Conservation (phyloP, 2,797 vertebrate genomes). For the Enoplosus armatus region DNA sequence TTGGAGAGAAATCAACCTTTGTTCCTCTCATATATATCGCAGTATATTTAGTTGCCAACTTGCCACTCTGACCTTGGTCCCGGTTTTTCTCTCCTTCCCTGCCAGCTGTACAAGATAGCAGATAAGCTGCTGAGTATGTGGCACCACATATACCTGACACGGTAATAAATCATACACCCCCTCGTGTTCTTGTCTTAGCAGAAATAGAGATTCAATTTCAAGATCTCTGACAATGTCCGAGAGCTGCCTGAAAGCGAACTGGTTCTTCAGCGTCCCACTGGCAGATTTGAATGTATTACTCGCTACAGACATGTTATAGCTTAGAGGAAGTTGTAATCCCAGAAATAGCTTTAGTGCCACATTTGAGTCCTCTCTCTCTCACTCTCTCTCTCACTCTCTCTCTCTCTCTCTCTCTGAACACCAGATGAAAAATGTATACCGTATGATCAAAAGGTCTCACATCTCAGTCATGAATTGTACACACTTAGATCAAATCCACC, state of each 20-base stretch:
- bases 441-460: neutral
- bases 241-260: conserved; percentile 33
- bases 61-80: too few relatives aligned
- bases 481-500: neutral
- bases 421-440: conserved; percentile 4
- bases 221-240: conserved; percentile 34
- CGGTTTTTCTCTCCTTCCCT: neutral
- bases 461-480: neutral
- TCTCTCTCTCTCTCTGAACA: conserved; percentile 14
- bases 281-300: conserved; percentile 58
- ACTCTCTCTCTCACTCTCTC: neutral
- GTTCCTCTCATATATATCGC: too few relatives aligned
- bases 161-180: conserved; percentile 31
- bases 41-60: too few relatives aligned
- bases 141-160: conserved; percentile 30
- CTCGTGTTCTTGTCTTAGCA: conserved; percentile 31
- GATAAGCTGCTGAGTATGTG: conserved; percentile 30
- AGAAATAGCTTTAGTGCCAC: conserved; percentile 47
- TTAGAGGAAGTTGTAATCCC: conserved; percentile 48
- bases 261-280: conserved; percentile 40
- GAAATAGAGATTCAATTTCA: conserved; percentile 40
- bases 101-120: conserved; percentile 30
- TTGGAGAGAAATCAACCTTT: too few relatives aligned
- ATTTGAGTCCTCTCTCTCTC: conserved; percentile 13
- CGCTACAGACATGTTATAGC: conserved; percentile 40